These are phyloP conservation scores for Sebastes goodei DNA, from an alignment of 2,797 vertebrate species.

Conservation along the genomic window DNA sequence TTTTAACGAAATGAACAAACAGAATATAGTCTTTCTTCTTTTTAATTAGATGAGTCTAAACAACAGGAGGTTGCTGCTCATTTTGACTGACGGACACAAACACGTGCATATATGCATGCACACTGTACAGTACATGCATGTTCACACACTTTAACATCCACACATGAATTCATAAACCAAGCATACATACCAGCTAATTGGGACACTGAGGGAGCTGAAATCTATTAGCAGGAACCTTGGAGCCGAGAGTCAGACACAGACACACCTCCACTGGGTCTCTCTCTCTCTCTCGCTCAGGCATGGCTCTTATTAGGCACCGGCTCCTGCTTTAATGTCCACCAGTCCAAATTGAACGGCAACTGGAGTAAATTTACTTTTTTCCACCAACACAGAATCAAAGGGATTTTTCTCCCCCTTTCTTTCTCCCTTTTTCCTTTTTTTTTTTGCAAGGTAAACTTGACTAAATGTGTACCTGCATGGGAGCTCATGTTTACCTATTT, in stretches of 20 bases:
- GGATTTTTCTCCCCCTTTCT: conserved; percentile 50
- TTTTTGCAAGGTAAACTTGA: conserved; percentile 54
- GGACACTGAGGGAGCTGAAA: conserved; percentile 81
- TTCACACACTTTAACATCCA: conserved; percentile 55
- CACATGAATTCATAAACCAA: conserved; percentile 66
- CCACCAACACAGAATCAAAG: conserved; percentile 82
- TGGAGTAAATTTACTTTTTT: conserved; percentile 81
- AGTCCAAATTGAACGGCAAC: conserved; percentile 82
- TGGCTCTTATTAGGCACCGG: conserved; percentile 86
- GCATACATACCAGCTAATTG: conserved; percentile 80
- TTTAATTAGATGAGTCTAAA: conserved; percentile 21
- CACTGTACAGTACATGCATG: conserved; percentile 20
- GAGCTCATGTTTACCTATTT: conserved; percentile 73
- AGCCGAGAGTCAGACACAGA: conserved; percentile 70
- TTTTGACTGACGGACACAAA: background rate
- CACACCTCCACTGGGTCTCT: conserved; percentile 73
- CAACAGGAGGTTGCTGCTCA: background rate
- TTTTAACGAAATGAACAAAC: conserved; percentile 8
- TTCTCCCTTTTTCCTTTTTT: conserved; percentile 15
- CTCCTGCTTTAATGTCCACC: conserved; percentile 85
- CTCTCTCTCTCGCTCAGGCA: conserved; percentile 65
- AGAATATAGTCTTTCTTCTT: background rate
- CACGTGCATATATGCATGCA: background rate
- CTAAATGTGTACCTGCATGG: conserved; percentile 65
- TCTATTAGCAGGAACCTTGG: conserved; percentile 81